phyloP scores from a whole-genome alignment of 2,888 invertebrate genomes.

The Mesorhabditis belari region DNA sequence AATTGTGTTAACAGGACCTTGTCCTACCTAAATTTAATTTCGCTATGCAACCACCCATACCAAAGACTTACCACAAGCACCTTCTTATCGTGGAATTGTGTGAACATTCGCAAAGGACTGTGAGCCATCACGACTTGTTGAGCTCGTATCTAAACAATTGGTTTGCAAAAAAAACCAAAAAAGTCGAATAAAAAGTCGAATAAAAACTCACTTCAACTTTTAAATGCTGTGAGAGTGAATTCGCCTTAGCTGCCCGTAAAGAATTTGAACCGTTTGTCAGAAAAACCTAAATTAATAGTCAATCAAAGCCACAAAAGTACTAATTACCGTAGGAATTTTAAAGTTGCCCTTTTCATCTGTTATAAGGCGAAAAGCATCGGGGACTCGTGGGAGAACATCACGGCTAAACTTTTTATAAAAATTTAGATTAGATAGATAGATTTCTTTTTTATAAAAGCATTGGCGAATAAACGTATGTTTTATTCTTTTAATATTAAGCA shows the following conservation, averaged over 20 bases:
- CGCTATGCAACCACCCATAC: conserved; percentile 18
- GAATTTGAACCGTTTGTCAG: conserved; percentile 67
- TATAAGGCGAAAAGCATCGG: conserved; percentile 61
- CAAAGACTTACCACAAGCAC: conserved; percentile 64
- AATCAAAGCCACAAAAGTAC: background rate
- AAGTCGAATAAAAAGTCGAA: background rate
- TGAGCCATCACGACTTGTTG: conserved; percentile 67
- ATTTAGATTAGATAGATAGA: no score
- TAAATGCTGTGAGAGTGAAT: conserved; percentile 62
- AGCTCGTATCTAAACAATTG: conserved; percentile 59
- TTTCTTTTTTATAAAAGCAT: no score
- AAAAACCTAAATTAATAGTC: conserved; percentile 52
- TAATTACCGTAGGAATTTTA: conserved; percentile 59
- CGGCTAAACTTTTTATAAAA: no score
- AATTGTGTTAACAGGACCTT: conserved; percentile 61
- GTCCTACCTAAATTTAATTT: conserved; percentile 63
- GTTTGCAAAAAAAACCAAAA: no score
- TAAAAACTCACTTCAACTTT: conserved; percentile 58
- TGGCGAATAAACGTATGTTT: no score
- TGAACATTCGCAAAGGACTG: conserved; percentile 63
- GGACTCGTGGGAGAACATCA: conserved; percentile 62
- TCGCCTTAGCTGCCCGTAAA: conserved; percentile 60
- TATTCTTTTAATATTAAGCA: no score
- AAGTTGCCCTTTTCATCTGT: conserved; percentile 61
- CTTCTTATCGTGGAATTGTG: conserved; percentile 63